Conservation (phyloP, 2,888 invertebrate genomes). For the Drosophila emarginata region DNA sequence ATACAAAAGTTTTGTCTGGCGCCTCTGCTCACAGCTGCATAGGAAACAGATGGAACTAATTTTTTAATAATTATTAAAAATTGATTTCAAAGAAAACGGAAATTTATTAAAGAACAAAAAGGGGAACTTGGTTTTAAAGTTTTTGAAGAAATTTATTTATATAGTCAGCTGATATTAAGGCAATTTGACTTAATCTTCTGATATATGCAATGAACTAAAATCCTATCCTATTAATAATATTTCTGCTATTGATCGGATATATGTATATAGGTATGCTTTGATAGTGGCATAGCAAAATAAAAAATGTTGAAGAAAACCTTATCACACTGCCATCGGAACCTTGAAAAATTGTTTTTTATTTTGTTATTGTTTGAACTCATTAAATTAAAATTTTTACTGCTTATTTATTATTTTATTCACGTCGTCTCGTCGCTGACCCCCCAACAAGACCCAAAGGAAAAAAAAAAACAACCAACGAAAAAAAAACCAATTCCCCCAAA, state of each 20-base stretch:
- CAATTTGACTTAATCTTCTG: no score
- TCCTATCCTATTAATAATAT: no score
- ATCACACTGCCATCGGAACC: constrained; percentile 42
- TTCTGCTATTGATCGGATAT: no score
- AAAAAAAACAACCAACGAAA: constrained; percentile 5
- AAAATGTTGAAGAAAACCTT: not conserved
- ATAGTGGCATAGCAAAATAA: no score
- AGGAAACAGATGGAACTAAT: constrained; percentile 67
- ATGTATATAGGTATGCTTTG: no score
- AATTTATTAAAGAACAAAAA: constrained; percentile 21
- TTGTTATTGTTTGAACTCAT: constrained; percentile 71
- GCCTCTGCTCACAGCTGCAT: constrained; percentile 43
- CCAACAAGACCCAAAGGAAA: constrained; percentile 34
- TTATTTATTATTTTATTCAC: constrained; percentile 60
- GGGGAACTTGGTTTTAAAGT: not conserved
- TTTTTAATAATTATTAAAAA: constrained; percentile 68
- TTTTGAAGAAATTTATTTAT: not conserved
- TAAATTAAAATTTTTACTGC: constrained; percentile 64
- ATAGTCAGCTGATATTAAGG: not conserved
- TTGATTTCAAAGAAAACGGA: constrained; percentile 50
- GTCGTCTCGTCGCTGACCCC: constrained; percentile 36
- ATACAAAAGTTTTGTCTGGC: constrained; percentile 15
- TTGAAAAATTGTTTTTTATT: constrained; percentile 60
- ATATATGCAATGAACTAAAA: no score
- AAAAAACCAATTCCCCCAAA: constrained; percentile 41